Conservation (phyloP, 2,888 invertebrate species). For the Parnassius glacialis region DNA sequence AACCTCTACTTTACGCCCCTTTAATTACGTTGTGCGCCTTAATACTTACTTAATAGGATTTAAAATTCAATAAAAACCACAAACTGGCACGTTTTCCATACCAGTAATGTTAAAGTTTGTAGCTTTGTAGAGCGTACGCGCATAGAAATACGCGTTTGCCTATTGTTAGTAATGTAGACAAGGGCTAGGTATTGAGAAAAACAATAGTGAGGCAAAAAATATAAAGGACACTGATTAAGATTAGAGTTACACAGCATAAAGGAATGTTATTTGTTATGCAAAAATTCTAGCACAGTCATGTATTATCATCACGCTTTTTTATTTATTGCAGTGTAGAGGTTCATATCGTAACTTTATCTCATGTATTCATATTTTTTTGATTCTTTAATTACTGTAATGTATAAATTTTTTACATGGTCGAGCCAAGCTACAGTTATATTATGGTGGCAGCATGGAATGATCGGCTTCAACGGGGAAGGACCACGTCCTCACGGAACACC, state of each 20-base stretch:
- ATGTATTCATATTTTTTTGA: too few relatives aligned
- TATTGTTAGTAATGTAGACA: constrained; percentile 62
- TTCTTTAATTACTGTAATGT: too few relatives aligned
- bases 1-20: constrained; percentile 39
- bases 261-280: constrained; percentile 44
- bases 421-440: too few relatives aligned
- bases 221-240: constrained; percentile 49
- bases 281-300: constrained; percentile 15
- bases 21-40: constrained; percentile 18
- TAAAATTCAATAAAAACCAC: constrained; percentile 32
- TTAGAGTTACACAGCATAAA: constrained; percentile 50
- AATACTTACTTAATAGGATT: constrained; percentile 14
- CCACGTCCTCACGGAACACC: too few relatives aligned
- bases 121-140: constrained; percentile 74
- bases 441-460: too few relatives aligned
- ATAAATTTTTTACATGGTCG: too few relatives aligned
- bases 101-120: constrained; percentile 55
- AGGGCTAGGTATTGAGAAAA: constrained; percentile 46
- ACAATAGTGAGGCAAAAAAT: constrained; percentile 54
- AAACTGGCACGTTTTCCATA: constrained; percentile 30
- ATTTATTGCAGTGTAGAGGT: too few relatives aligned
- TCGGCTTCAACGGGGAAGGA: too few relatives aligned
- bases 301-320: not conserved
- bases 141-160: constrained; percentile 66
- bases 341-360: too few relatives aligned